These are phyloP conservation scores for Octodon degus DNA, from an alignment of 2,113 vertebrate species.

Conservation along the genomic window DNA sequence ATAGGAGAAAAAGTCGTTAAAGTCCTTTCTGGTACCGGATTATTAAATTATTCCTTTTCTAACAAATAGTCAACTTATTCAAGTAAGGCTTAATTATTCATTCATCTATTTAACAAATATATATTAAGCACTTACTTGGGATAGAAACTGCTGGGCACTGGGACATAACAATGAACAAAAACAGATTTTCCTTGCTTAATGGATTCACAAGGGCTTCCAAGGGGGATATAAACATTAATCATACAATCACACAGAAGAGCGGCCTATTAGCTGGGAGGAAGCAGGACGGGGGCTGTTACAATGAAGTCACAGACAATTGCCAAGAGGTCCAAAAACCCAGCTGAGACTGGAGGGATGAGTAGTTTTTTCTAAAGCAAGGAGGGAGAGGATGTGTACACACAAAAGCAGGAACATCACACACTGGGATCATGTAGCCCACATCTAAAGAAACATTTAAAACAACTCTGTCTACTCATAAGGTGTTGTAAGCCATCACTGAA, in stretches of 20 bases:
- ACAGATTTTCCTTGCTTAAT: neutral
- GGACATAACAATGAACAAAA: neutral
- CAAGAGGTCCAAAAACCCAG: neutral
- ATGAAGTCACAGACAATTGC: neutral
- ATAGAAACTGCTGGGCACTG: constrained; percentile 25
- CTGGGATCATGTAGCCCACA: neutral
- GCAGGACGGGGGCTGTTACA: neutral
- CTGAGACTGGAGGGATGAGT: neutral
- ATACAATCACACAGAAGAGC: constrained; percentile 24
- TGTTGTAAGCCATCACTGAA: neutral
- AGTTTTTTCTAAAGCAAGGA: neutral
- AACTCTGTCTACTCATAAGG: neutral
- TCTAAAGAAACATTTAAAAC: neutral
- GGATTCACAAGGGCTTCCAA: neutral
- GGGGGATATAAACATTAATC: neutral
- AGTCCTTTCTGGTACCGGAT: constrained; percentile 55
- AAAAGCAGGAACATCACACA: too few species aligned
- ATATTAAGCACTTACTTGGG: constrained; percentile 37
- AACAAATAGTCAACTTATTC: constrained; percentile 73
- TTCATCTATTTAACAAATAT: constrained; percentile 68
- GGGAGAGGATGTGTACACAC: neutral
- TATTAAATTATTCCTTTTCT: constrained; percentile 78
- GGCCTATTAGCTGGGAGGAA: neutral
- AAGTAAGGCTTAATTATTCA: constrained; percentile 75
- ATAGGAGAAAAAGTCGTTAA: constrained; percentile 71